These are phyloP conservation scores for Trachymyrmex septentrionalis DNA, from an alignment of 1,140 invertebrate species.

Conservation along the genomic window DNA sequence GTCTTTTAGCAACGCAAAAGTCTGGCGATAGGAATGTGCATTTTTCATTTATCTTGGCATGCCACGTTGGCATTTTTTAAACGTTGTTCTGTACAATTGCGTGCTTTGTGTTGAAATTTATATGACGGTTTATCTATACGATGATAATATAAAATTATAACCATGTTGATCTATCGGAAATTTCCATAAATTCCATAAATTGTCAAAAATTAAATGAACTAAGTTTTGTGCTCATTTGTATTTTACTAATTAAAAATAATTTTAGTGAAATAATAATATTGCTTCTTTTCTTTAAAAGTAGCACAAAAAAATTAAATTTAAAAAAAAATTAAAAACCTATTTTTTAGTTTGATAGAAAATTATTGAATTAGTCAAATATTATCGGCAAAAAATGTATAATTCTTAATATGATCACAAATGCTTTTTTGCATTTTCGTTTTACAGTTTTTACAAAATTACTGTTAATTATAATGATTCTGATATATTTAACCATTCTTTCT, in stretches of 20 bases:
- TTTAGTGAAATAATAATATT: neutral
- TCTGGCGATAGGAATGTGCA: neutral
- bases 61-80: constrained; percentile 28
- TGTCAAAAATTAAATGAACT: neutral
- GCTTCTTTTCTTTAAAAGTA: too few relatives aligned
- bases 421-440: too few relatives aligned
- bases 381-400: too few relatives aligned
- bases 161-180: constrained; percentile 23
- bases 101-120: constrained; percentile 23
- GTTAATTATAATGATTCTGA: too few relatives aligned
- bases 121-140: constrained; percentile 18
- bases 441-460: too few relatives aligned
- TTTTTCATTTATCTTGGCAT: constrained; percentile 7
- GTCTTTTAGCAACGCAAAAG: neutral
- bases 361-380: too few relatives aligned
- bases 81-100: neutral
- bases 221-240: neutral
- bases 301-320: too few relatives aligned
- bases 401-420: too few relatives aligned
- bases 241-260: neutral
- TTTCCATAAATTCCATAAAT: constrained; percentile 51
- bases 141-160: constrained; percentile 11
- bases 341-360: too few relatives aligned
- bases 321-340: too few relatives aligned
- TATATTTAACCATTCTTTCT: too few relatives aligned